A percentile compares a stretch with the other conserved stretches of the same genome.
These are phyloP conservation scores for Plectrocnemia conspersa DNA, from an alignment of 1,140 invertebrate species.

Conservation along the genomic window DNA sequence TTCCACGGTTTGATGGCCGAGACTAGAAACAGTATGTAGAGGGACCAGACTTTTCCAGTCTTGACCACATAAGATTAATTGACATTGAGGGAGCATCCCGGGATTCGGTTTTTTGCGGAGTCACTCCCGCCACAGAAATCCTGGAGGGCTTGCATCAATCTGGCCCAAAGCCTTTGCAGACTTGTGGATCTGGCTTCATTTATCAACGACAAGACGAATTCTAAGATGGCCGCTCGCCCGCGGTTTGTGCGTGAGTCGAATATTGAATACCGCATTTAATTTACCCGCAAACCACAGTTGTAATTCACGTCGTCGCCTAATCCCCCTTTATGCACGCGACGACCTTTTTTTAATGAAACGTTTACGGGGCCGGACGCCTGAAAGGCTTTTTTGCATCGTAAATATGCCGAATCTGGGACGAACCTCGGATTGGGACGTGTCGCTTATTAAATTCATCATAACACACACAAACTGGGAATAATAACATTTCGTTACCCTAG, in stretches of 20 bases:
- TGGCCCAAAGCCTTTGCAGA: conserved; percentile 17
- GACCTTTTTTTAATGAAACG: too few species aligned
- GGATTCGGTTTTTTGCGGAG: background rate
- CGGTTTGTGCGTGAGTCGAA: conserved; percentile 20
- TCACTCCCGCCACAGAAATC: conserved; percentile 5
- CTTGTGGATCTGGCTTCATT: conserved; percentile 21
- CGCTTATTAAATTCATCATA: too few species aligned
- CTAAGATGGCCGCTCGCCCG: background rate
- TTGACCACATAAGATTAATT: conserved; percentile 12
- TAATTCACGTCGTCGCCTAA: too few species aligned
- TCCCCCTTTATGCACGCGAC: too few species aligned
- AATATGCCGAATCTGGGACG: too few species aligned
- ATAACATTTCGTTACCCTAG: too few species aligned
- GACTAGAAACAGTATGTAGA: background rate
- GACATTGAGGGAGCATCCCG: background rate
- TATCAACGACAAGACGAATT: conserved; percentile 28
- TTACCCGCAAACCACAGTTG: background rate
- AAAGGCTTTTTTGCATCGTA: too few species aligned
- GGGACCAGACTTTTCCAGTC: background rate
- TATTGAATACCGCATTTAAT: conserved; percentile 9
- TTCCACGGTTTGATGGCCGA: background rate
- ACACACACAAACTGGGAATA: too few species aligned
- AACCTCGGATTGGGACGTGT: too few species aligned
- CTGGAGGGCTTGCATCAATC: conserved; percentile 30
- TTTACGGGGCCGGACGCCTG: background rate